Evolutionary conservation across 2,113 vertebrate genomes (phyloP), one percentile per base, ranked within the genome.

Genomic region (Pseudolaguvia tuberculata): DNA sequence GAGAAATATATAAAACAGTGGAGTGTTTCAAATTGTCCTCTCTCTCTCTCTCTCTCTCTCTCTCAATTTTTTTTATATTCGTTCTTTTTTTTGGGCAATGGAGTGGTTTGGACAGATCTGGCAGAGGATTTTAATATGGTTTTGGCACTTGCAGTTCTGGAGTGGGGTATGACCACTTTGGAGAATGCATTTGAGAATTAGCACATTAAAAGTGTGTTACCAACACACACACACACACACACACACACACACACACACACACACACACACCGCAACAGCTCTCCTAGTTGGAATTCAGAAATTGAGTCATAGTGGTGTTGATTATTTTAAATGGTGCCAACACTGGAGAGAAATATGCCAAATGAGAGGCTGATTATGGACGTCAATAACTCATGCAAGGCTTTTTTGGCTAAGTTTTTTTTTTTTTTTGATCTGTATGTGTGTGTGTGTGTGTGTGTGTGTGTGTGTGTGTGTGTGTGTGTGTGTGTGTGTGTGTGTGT

Each of bases 121-220:
- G 73, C 65, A 79, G 70, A 13, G 14, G 53, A 82, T 79, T 79
- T 79, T 70, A 81, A 81, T 81, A 79, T 78, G 18, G 53, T 72
- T 74, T 79, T 75, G 75, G 74, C 75, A 72, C 78, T 75, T 72
- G 72, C 61, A 29, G 57, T 71, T 75, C 59, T 78, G 66, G 79
- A 81, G 79, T 78, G 79, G 51, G 58, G 79, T 70, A 61, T 59
- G 76, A 71, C 71, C 76, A 78, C 79, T 82, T 70, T 73, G 72
- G 78, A 79, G 80, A 76, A 69, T 63, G 80, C 80, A 79, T 79
- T 79, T 76, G 80, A 76, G 81, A 77, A 82, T 82, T 82, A 79
- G 71, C 77, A 81, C 79, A 81, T 81, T 81, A 81, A 81, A 81
- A 81, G 79, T 78, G 79, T 81, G 79, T 81, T 81, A 81, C 79